Evolutionary conservation across 2,797 vertebrate species (phyloP).

Genomic region (Loris lydekkerianus): DNA sequence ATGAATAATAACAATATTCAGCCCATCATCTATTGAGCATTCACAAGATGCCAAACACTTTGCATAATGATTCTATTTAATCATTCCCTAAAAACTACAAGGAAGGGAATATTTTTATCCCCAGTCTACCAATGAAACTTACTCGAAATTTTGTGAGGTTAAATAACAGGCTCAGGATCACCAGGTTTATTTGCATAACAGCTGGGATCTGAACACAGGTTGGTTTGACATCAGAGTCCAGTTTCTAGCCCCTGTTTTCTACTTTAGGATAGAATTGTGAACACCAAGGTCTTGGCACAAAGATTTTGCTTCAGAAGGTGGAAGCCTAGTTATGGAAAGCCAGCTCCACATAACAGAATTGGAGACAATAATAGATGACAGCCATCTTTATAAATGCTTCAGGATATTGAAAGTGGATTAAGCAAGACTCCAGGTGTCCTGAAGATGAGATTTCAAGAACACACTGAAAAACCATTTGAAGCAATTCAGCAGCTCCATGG

Average conservation of each 20-base stretch:
- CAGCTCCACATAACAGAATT: not conserved
- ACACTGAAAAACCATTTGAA: conserved; percentile 62
- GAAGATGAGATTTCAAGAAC: conserved; percentile 67
- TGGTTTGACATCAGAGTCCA: not conserved
- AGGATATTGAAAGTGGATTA: conserved; percentile 48
- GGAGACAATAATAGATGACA: conserved; percentile 37
- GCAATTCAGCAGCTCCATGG: not conserved
- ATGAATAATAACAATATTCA: not conserved
- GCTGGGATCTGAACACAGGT: not conserved
- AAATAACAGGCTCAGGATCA: not conserved
- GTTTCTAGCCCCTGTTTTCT: not conserved
- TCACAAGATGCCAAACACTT: not conserved
- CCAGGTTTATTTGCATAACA: not conserved
- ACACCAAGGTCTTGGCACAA: not conserved
- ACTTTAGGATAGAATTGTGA: not conserved
- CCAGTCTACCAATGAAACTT: not conserved
- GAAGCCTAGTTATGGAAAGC: conserved; percentile 24
- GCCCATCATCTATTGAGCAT: not conserved
- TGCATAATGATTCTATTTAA: not conserved
- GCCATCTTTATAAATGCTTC: conserved; percentile 22
- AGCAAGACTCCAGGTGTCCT: conserved; percentile 69
- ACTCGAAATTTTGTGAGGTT: not conserved
- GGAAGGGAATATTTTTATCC: not conserved
- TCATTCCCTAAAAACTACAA: not conserved
- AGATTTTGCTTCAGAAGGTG: conserved; percentile 52